phyloP scores from a whole-genome alignment of 1,140 invertebrate genomes.

The Melanaphis sacchari region DNA sequence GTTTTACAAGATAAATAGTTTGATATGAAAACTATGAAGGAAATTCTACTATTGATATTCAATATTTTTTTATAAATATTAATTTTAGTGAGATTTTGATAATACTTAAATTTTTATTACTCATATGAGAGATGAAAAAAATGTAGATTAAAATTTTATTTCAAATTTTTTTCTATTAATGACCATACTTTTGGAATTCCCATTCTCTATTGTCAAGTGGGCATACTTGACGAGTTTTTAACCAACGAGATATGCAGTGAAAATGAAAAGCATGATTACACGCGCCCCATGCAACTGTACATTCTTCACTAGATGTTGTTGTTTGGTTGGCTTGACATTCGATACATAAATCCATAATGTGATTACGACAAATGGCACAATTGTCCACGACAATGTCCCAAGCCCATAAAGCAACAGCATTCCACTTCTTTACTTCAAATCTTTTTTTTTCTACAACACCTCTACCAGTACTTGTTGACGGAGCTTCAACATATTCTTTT shows the following conservation, averaged over 20 bases:
- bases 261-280: conserved; percentile 99
- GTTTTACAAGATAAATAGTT: neutral
- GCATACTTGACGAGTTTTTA: conserved; percentile 98
- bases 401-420: conserved; percentile 97
- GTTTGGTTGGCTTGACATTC: conserved; percentile 99
- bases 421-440: conserved; percentile 98
- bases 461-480: conserved; percentile 80
- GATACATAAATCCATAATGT: conserved; percentile 99
- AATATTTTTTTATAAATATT: neutral
- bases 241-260: conserved; percentile 98
- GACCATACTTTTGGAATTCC: conserved; percentile 92
- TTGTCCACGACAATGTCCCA: conserved; percentile 99
- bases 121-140: neutral
- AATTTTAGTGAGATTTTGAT: neutral
- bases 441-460: conserved; percentile 92
- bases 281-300: conserved; percentile 99
- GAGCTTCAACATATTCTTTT: conserved; percentile 84
- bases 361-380: conserved; percentile 99
- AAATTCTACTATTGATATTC: neutral
- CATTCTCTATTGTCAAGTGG: conserved; percentile 99
- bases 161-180: conserved; percentile 41
- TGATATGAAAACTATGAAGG: neutral
- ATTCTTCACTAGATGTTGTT: conserved; percentile 97
- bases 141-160: neutral
- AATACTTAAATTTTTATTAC: neutral